Base-by-base conservation (phyloP, 30 jellyfish, hydroid and myxozoan species). In the Nemopilema nomurai region DNA sequence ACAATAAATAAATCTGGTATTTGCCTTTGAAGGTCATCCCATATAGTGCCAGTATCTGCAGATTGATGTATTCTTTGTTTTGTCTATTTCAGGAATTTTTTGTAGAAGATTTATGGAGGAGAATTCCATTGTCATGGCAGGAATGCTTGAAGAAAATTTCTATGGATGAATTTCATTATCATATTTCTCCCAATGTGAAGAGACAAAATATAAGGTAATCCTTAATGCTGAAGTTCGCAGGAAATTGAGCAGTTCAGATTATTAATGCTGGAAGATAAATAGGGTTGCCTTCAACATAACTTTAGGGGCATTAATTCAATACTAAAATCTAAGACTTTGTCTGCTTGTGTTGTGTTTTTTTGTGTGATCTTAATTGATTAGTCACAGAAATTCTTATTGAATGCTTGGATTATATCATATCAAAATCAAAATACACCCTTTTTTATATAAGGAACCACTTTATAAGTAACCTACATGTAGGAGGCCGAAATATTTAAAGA, bases 41-140 rank as follows among this genome's bases (percentile, higher is more conserved):
- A 13, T 41, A 3, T 41, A 41, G 57, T 41, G 57, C 1, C 18
- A 21, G 28, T 66, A 67, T 67, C 21, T 32, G 7, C 8, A 67
- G 20, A 17, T 18, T 0, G 0, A 19, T 0, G 33, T 67, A 67
- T 19, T 28, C 17, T 9, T n/a, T 24, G 22, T 65, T 67, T 4
- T 41, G 20, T 76, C 22, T 63, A 16, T 24, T 88, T n/a, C 25
- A 89, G 97, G 97, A 89, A 51, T 89, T 89, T 62, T 89, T 89
- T 74, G 88, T 80, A 16, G 84, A 82, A 28, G 66, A 67, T 57
- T 67, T 81, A 0, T 89, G 97, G 97, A 25, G 51, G 49, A 67
- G 66, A 22, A 51, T 89, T 52, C 93, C 97, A n/a, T 53, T 27
- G 19, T 73, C 93, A 23, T 89, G 97, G 97, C 83, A 67, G 66